These are phyloP conservation scores for Pseudomyrmex flavicornis DNA, from an alignment of 1,140 invertebrate species.

Conservation along the genomic window DNA sequence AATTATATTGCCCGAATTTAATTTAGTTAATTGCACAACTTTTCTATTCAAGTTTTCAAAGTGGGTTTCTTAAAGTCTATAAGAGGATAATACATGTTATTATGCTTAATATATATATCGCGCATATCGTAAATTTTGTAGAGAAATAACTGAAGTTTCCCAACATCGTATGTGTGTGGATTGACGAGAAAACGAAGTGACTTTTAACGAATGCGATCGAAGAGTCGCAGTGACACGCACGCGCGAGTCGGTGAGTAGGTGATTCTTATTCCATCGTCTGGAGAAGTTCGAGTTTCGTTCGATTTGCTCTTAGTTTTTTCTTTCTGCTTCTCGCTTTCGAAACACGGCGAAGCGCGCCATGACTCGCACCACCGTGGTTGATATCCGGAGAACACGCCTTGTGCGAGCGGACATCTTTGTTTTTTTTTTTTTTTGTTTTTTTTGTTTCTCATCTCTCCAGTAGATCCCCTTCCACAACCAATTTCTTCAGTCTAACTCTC, in stretches of 20 bases:
- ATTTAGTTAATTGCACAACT: slow-evolving; percentile 7
- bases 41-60: neutral
- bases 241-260: neutral
- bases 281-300: slow-evolving; percentile 39
- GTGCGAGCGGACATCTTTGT: slow-evolving; percentile 46
- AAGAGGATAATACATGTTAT: too few relatives aligned
- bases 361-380: slow-evolving; percentile 45
- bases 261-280: slow-evolving; percentile 53
- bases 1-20: neutral
- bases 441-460: slow-evolving; percentile 48
- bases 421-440: slow-evolving; percentile 62
- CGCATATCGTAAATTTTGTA: neutral
- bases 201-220: slow-evolving; percentile 38
- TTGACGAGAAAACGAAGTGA: neutral
- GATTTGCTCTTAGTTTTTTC: slow-evolving; percentile 46
- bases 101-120: too few relatives aligned
- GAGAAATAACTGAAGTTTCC: neutral
- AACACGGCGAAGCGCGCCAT: slow-evolving; percentile 30
- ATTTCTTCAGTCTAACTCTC: slow-evolving; percentile 28
- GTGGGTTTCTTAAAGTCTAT: neutral
- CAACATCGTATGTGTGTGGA: neutral
- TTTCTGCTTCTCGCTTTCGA: neutral
- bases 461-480: slow-evolving; percentile 36
- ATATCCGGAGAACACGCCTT: slow-evolving; percentile 34
- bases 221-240: neutral